phyloP scores from a whole-genome alignment of 2,797 vertebrate genomes.

The Sparus aurata region DNA sequence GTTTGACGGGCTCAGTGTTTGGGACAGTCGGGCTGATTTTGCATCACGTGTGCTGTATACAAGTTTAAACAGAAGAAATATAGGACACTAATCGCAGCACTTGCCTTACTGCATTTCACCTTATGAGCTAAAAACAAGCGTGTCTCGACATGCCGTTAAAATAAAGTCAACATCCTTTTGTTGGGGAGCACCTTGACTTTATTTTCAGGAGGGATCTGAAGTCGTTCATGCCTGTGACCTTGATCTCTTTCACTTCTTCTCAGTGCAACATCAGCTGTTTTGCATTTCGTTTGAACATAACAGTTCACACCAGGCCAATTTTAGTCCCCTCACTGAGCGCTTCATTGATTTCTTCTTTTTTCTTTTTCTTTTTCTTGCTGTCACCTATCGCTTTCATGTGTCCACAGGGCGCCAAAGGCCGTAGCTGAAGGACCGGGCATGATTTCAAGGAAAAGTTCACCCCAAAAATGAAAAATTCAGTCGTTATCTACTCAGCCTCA shows the following conservation, averaged over 20 bases:
- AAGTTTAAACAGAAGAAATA: constrained; percentile 10
- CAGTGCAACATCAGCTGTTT: constrained; percentile 16
- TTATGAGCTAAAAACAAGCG: not conserved
- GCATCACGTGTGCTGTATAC: constrained; percentile 1
- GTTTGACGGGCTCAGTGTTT: constrained; percentile 8
- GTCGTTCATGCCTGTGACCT: not conserved
- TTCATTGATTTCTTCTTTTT: constrained; percentile 19
- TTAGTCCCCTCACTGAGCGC: constrained; percentile 9
- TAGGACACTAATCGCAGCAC: not conserved
- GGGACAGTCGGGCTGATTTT: not conserved
- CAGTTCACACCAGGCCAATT: constrained; percentile 4
- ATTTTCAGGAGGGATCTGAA: not conserved
- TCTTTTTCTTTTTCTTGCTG: not conserved
- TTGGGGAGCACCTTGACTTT: not conserved
- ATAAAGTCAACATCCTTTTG: not conserved
- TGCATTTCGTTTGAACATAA: constrained; percentile 39
- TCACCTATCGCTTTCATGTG: constrained; percentile 4
- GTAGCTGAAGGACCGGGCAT: no score
- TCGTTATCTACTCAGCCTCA: no score
- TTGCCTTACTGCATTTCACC: not conserved
- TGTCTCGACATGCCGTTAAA: not conserved
- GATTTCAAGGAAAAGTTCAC: no score
- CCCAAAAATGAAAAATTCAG: no score
- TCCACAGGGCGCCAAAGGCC: not conserved
- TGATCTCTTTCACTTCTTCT: constrained; percentile 49